Base-by-base conservation (phyloP, 2,113 vertebrate species). In the Menura novaehollandiae region DNA sequence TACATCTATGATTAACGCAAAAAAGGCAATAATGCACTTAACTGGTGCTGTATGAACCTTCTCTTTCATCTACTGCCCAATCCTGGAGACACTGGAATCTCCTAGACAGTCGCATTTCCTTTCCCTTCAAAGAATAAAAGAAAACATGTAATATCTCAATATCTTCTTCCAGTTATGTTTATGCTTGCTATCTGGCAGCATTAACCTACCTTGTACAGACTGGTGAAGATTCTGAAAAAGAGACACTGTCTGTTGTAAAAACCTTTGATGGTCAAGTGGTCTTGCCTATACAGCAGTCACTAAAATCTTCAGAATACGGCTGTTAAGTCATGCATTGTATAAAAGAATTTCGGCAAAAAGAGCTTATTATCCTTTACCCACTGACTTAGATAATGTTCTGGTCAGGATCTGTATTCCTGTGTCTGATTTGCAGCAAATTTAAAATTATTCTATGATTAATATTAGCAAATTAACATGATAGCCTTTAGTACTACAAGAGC, bases 81-180 rank as follows among this genome's bases (percentile, higher is more conserved):
- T 39, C 37, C 30, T 80, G n/a, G 22, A 80, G 15, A 6, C 30
- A 59, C 59, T 56, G 16, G 7, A 44, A 46, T 64, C 20, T 60
- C 18, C 10, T 26, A 46, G 22, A 18, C 0, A 41, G 9, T 2
- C 68, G 6, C 2, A 27, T 39, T 76, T 68, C 8, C 19, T 79
- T 55, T n/a, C 15, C 2, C 1, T 17, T 28, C 18, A 5, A 21
- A 67, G 33, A 16, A 28, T 11, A 47, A 72, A 28, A 49, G 10
- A 10, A 67, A 83, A 41, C 27, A 20, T 10, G 14, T 13, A 8
- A 13, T 0, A 1, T 5, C 46, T 74, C 30, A 33, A 0, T 51
- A 5, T 14, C 21, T 63, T 89, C 30, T 72, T 74, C 10, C 13
- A 56, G 7, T 46, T 58, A 27, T 18, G 14, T 46, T 87, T 89